A percentile compares a stretch with the other conserved stretches of the same genome.
phyloP scores from a whole-genome alignment of 2,113 vertebrate genomes.

The Sebastes schlegelii region DNA sequence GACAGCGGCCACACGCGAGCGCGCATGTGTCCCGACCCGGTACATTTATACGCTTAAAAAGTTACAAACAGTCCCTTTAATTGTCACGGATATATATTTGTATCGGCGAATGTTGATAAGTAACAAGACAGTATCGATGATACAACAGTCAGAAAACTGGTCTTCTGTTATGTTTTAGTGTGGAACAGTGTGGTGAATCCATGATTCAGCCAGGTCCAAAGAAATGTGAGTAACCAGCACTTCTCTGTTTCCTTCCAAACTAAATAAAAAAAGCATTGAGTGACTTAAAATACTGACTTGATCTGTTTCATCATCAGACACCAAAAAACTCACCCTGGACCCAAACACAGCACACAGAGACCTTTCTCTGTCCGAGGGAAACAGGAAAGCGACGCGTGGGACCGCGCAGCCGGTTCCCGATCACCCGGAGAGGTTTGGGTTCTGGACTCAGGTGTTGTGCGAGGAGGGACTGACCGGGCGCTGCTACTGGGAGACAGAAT shows the following conservation, averaged over 20 bases:
- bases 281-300: background rate
- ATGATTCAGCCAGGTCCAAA: slow-evolving; percentile 65
- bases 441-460: slow-evolving; percentile 73
- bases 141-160: background rate
- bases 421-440: slow-evolving; percentile 67
- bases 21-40: no score
- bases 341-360: slow-evolving; percentile 73
- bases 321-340: slow-evolving; percentile 61
- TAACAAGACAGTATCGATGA: background rate
- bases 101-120: no score
- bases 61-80: no score
- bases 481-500: slow-evolving; percentile 76
- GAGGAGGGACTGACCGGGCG: slow-evolving; percentile 53
- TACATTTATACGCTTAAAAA: no score
- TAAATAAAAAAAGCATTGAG: background rate
- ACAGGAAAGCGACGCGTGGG: slow-evolving; percentile 56
- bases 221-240: slow-evolving; percentile 68
- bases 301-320: slow-evolving; percentile 50
- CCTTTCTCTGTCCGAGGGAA: slow-evolving; percentile 54
- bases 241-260: no score
- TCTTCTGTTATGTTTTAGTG: slow-evolving; percentile 48
- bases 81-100: background rate
- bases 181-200: slow-evolving; percentile 65
- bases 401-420: slow-evolving; percentile 40
- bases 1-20: no score